Conservation (phyloP, 1,140 invertebrate genomes). For the Cyclina sinensis region DNA sequence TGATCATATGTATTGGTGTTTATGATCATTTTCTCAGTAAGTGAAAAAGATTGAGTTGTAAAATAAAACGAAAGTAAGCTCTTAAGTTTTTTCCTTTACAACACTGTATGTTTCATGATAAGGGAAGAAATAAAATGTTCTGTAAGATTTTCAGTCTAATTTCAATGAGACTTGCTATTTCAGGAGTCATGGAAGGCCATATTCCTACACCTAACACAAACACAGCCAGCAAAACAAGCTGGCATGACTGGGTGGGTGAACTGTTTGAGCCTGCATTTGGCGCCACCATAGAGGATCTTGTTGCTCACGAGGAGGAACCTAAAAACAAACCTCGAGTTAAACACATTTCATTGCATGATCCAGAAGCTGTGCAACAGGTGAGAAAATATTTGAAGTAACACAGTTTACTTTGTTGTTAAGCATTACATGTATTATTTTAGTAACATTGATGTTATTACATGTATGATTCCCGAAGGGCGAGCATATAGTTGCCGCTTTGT, state of each 20-base stretch:
- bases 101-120: no score
- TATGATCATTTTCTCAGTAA: no score
- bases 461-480: no score
- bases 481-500: no score
- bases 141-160: no score
- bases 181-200: neutral
- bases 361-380: conserved; percentile 71
- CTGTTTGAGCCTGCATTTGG: conserved; percentile 71
- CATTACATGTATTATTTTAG: neutral
- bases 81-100: no score
- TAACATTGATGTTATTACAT: neutral
- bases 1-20: no score
- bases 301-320: conserved; percentile 65
- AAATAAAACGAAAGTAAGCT: no score
- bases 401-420: no score
- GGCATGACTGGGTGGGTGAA: conserved; percentile 74
- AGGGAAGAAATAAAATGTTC: no score
- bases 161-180: neutral
- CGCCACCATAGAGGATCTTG: conserved; percentile 60
- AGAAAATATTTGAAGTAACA: neutral
- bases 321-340: conserved; percentile 66
- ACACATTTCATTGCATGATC: conserved; percentile 70
- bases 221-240: neutral
- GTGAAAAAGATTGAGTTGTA: no score
- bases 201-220: neutral